Conservation (phyloP, 2,797 vertebrate species). For the Arctocebus calabarensis region DNA sequence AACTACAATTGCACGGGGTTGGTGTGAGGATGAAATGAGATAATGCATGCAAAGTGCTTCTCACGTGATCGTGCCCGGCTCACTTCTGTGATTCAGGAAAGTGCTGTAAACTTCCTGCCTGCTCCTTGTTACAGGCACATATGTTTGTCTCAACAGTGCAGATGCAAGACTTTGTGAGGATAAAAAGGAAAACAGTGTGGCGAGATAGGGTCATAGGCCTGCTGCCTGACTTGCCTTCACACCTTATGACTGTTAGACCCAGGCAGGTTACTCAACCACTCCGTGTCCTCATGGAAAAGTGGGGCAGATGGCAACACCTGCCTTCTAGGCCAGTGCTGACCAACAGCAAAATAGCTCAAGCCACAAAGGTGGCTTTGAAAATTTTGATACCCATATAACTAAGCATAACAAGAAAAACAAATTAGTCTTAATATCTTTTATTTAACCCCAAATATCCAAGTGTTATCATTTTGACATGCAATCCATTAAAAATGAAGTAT, state of each 20-base stretch:
- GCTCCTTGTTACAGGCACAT: not conserved
- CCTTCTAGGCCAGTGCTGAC: not conserved
- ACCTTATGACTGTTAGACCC: not conserved
- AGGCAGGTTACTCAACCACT: not conserved
- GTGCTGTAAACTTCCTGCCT: not conserved
- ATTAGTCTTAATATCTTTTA: not conserved
- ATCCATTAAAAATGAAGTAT: not conserved
- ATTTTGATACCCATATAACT: not conserved
- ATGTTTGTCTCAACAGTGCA: not conserved
- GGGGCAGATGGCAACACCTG: not conserved
- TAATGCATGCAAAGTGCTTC: no score
- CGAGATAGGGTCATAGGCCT: fast-evolving
- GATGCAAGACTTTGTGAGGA: not conserved
- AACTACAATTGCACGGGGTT: not conserved
- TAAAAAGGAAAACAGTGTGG: not conserved
- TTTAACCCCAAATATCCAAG: not conserved
- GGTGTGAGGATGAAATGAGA: not conserved
- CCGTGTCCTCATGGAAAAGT: not conserved
- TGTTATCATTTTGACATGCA: not conserved
- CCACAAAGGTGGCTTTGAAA: not conserved
- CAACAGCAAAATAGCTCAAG: not conserved
- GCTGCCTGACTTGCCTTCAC: not conserved
- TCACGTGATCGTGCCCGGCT: fast-evolving
- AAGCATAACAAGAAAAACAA: not conserved
- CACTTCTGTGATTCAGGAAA: not conserved